These are phyloP conservation scores for Hippasteria phrygiana DNA, from an alignment of 53 echinoderm and acorn worm genomes.

Conservation along the genomic window DNA sequence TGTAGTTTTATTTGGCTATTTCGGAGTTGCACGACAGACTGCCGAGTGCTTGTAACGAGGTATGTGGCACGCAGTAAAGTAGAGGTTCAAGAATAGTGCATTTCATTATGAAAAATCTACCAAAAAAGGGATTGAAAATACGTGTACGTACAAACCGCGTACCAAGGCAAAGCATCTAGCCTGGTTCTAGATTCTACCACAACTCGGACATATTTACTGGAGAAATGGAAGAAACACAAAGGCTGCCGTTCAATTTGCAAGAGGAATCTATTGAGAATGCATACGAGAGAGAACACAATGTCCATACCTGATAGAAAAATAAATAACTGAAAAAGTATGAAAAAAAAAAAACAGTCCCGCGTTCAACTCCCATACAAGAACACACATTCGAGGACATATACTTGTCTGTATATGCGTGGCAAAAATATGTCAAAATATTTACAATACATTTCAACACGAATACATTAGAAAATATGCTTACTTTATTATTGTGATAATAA, in stretches of 20 bases:
- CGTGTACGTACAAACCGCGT: neutral
- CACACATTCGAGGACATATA: conserved; percentile 27
- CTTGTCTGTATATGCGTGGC: conserved; percentile 20
- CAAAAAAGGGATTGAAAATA: neutral
- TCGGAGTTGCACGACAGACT: neutral
- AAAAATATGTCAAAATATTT: conserved; percentile 54
- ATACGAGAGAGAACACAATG: conserved; percentile 42
- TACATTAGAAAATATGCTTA: conserved; percentile 55
- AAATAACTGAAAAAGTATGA: conserved; percentile 57
- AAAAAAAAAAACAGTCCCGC: conserved; percentile 36
- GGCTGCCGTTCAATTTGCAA: conserved; percentile 1
- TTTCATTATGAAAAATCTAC: conserved; percentile 1
- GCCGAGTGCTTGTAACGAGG: neutral
- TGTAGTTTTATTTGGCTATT: neutral
- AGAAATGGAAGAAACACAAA: conserved; percentile 22
- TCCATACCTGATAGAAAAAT: conserved; percentile 48
- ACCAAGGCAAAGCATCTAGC: neutral
- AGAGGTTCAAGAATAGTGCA: neutral
- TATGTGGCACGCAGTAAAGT: neutral
- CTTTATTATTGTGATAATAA: neutral
- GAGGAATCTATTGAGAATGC: conserved; percentile 46
- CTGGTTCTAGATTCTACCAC: neutral
- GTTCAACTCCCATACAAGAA: conserved; percentile 35
- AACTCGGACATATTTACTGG: neutral
- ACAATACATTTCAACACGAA: conserved; percentile 58